Conservation (phyloP, 2,888 invertebrate species). For the Oasisia sp. region DNA sequence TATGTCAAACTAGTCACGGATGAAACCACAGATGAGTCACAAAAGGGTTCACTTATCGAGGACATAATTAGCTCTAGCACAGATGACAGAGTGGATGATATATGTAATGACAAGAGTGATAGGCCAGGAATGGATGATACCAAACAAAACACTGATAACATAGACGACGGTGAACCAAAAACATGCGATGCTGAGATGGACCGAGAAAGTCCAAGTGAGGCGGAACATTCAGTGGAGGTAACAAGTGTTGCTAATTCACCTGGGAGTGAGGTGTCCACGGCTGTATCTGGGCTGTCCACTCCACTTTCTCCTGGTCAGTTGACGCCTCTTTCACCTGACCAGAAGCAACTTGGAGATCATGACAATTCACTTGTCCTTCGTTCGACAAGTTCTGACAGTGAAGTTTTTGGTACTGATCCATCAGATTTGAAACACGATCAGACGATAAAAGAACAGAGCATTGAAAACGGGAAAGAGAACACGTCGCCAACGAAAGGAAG, state of each 20-base stretch:
- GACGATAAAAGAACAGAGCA: neutral
- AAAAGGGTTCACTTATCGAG: neutral
- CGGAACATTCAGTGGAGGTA: neutral
- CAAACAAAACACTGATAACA: neutral
- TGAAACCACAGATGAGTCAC: neutral
- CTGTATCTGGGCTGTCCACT: too few relatives aligned
- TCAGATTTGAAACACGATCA: neutral
- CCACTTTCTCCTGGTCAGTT: neutral
- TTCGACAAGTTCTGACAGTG: neutral
- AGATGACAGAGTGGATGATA: neutral
- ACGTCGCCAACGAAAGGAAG: neutral
- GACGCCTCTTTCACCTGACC: neutral
- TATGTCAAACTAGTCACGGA: neutral
- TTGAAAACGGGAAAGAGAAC: neutral
- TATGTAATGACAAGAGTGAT: neutral
- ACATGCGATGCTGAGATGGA: neutral
- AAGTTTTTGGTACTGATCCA: neutral
- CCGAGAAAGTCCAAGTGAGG: neutral
- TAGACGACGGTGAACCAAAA: neutral
- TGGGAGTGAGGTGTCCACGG: neutral
- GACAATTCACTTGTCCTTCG: neutral
- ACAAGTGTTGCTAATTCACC: neutral
- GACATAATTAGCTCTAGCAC: neutral
- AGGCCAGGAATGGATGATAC: neutral
- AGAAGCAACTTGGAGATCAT: neutral